Conservation (phyloP, 1,140 invertebrate genomes). For the Zaprionus tsacasi region DNA sequence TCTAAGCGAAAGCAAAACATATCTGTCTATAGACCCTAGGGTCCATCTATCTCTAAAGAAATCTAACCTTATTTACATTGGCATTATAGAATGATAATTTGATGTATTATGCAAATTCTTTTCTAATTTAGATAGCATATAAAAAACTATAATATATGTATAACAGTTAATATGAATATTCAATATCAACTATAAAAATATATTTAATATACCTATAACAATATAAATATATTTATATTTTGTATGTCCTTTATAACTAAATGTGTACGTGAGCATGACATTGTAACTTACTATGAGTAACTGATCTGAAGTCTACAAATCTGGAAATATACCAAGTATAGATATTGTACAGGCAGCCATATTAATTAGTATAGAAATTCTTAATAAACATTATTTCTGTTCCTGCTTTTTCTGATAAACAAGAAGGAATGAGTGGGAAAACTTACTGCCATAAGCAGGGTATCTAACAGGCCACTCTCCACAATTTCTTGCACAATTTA, state of each 20-base stretch:
- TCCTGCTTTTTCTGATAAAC: slow-evolving; percentile 6
- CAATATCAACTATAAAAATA: not conserved
- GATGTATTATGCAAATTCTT: not conserved
- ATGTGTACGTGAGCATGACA: not conserved
- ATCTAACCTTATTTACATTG: slow-evolving; percentile 29
- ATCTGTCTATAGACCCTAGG: slow-evolving; percentile 65
- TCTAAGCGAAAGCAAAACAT: slow-evolving; percentile 58
- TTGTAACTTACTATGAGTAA: slow-evolving; percentile 4
- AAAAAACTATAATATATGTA: not conserved
- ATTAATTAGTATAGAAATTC: not conserved
- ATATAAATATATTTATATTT: slow-evolving; percentile 6
- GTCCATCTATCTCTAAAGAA: slow-evolving; percentile 32
- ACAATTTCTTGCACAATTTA: not conserved
- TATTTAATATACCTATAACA: not conserved
- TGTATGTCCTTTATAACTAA: slow-evolving; percentile 4
- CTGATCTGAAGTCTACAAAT: slow-evolving; percentile 10
- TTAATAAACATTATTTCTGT: not conserved
- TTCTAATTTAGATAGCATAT: not conserved
- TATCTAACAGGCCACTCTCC: not conserved
- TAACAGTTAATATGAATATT: not conserved
- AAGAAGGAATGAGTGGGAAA: not conserved
- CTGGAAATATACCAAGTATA: slow-evolving; percentile 7
- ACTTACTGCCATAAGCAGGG: not conserved
- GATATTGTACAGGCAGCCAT: slow-evolving; percentile 5
- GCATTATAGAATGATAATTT: not conserved